Base-by-base conservation (phyloP, 2,797 vertebrate species). In the Alcedo quadribrachys region DNA sequence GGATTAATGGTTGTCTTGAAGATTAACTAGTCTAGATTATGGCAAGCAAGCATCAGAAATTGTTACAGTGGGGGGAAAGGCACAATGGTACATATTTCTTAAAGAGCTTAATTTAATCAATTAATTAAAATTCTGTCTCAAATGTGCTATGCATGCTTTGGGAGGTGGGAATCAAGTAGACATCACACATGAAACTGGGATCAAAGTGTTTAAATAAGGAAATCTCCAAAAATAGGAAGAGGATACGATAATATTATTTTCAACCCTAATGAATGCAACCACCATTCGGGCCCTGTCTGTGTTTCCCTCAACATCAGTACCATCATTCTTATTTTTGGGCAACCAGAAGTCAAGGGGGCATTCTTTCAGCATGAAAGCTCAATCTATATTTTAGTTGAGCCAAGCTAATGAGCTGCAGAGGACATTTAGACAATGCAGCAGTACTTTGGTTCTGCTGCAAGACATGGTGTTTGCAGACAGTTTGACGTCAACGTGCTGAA, bases 61-160 rank as follows among this genome's bases (percentile, higher is more conserved):
- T 2, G 0, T 14, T 45, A 48, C 6, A 46, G 20, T 8, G 24
- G 25, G 30, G 58, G 22, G 22, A 70, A 66, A 27, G 69, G 43
- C 35, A 77, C 37, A 60, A 61, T 5, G 33, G 11, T 15, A n/a
- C 5, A 0, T 21, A 14, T 51, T 53, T 61, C 30, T 85, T 74
- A 12, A 81, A 66, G 9, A 81, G 25, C 22, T 32, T 30, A 25
- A 54, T 57, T 68, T 57, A 61, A 1, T 67, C 15, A 79, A 50
- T 37, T 63, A 5, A 43, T 70, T 71, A 80, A 43, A 77, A 71
- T 55, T 58, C 21, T 53, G 28, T 30, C 61, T 80, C 30, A 58
- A 40, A 46, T 2, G 12, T 8, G 21, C 18, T 70, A 20, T 1
- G 8, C 51, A 15, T 1, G 8, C 51, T n/a, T 76, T 3, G 1